Percentiles rank a stretch among this genome's conserved stretches.
Evolutionary conservation across 2,888 invertebrate genomes (phyloP).

Genomic region (Torymus tubicola): DNA sequence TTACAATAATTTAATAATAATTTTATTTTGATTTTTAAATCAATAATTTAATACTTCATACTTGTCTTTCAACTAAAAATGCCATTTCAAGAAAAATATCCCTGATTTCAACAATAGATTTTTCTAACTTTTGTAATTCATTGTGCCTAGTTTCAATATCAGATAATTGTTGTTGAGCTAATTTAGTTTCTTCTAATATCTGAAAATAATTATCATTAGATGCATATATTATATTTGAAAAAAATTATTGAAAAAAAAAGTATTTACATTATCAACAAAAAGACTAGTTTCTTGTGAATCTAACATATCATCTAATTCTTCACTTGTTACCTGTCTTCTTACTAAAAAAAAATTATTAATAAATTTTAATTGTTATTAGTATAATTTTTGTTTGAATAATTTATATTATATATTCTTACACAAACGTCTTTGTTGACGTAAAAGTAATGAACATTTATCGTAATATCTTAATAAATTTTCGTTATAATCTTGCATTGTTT

Average conservation of each 20-base stretch:
- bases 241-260: constrained; percentile 32
- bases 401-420: constrained; percentile 73
- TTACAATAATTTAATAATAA: constrained; percentile 16
- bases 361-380: constrained; percentile 10
- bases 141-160: constrained; percentile 90
- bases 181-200: constrained; percentile 88
- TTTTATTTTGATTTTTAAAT: not conserved
- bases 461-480: constrained; percentile 78
- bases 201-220: constrained; percentile 68
- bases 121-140: constrained; percentile 89
- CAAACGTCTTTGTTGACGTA: constrained; percentile 79
- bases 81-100: constrained; percentile 92
- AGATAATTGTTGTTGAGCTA: constrained; percentile 85
- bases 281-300: constrained; percentile 75
- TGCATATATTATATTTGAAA: constrained; percentile 1
- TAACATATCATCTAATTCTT: constrained; percentile 75
- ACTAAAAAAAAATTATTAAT: constrained; percentile 63
- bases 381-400: constrained; percentile 29
- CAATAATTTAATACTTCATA: constrained; percentile 66
- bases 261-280: constrained; percentile 78
- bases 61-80: constrained; percentile 86
- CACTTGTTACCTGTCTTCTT: constrained; percentile 69
- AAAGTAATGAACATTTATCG: constrained; percentile 78
- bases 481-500: constrained; percentile 78
- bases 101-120: constrained; percentile 85